Conservation (phyloP, 2,797 vertebrate genomes). For the Leuciscus waleckii region DNA sequence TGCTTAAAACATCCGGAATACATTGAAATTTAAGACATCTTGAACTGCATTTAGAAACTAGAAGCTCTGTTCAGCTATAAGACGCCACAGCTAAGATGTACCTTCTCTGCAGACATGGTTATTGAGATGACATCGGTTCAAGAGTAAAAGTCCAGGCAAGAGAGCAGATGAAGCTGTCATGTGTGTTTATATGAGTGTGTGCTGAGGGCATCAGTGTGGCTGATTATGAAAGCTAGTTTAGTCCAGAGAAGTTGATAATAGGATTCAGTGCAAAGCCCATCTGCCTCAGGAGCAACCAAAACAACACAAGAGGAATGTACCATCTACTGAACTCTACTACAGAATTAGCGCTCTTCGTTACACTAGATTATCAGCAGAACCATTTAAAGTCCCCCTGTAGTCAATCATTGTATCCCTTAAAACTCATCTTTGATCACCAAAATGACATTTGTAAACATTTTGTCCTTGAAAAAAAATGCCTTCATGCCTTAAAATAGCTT, state of each 20-base stretch:
- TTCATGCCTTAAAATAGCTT: no score
- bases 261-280: constrained; percentile 58
- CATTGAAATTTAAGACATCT: neutral
- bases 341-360: neutral
- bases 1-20: neutral
- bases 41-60: neutral
- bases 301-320: constrained; percentile 3
- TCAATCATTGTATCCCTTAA: no score
- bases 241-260: constrained; percentile 58
- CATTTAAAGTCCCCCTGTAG: neutral
- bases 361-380: neutral
- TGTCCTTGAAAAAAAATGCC: accelerated
- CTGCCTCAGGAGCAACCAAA: constrained; percentile 45
- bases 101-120: constrained; percentile 64
- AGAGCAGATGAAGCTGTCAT: neutral
- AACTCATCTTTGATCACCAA: no score
- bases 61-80: neutral
- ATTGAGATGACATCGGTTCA: constrained; percentile 20
- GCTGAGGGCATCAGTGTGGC: constrained; percentile 14
- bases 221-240: constrained; percentile 41
- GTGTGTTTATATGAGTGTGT: constrained; percentile 24
- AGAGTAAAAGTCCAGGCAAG: constrained; percentile 2
- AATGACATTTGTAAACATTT: no score
- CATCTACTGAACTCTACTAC: neutral
- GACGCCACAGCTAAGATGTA: constrained; percentile 25